These are phyloP conservation scores for Stenchaetothrips biformis DNA, from an alignment of 2,888 invertebrate species.

Conservation along the genomic window DNA sequence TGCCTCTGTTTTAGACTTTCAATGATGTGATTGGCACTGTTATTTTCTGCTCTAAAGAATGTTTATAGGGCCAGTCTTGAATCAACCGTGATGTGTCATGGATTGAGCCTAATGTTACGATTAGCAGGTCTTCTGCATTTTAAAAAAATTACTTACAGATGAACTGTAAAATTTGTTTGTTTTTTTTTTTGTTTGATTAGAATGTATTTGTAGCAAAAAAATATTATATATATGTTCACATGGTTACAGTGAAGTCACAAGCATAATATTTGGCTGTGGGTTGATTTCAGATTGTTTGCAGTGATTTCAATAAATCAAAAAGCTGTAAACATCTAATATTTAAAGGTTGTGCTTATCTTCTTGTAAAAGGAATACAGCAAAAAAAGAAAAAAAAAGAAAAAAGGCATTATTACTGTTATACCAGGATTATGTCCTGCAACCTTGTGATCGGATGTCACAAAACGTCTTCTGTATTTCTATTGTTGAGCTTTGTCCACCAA, in stretches of 20 bases:
- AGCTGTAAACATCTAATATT: not conserved
- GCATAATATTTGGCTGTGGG: conserved; percentile 20
- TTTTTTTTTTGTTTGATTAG: not conserved
- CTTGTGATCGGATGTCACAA: conserved; percentile 8
- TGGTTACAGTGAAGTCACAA: not conserved
- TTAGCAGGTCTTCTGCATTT: not conserved
- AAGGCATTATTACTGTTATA: not conserved
- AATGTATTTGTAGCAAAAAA: not conserved
- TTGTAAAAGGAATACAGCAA: not conserved
- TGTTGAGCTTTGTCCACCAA: not conserved
- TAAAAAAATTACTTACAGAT: not conserved
- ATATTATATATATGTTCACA: not conserved
- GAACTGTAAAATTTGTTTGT: not conserved
- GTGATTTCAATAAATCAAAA: too few relatives aligned
- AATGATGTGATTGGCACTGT: conserved; percentile 13
- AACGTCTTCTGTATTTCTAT: not conserved
- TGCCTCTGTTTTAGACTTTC: conserved; percentile 15
- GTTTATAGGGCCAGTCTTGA: conserved; percentile 6
- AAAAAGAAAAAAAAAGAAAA: not conserved
- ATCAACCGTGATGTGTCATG: not conserved
- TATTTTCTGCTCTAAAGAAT: conserved; percentile 9
- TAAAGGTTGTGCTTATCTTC: conserved; percentile 4
- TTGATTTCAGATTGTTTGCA: too few relatives aligned
- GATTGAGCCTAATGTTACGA: conserved; percentile 7
- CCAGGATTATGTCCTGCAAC: not conserved